Evolutionary conservation across 2,113 vertebrate species (phyloP).

Genomic region (Sander lucioperca): DNA sequence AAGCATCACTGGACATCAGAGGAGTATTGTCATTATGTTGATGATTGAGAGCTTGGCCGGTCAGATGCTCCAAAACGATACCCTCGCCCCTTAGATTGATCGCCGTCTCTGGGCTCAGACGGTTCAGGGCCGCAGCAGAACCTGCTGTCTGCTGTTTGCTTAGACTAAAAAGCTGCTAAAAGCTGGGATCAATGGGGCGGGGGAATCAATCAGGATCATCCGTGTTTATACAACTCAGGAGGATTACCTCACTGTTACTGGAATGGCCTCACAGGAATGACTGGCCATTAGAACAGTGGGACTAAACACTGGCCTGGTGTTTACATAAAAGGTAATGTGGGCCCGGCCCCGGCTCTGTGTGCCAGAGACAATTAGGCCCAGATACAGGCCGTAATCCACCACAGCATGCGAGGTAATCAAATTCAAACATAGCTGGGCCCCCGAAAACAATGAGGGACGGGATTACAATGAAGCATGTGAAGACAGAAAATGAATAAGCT

Average conservation of each 20-base stretch:
- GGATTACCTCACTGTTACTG: conserved; percentile 81
- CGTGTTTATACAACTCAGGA: conserved; percentile 76
- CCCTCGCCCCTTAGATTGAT: conserved; percentile 45
- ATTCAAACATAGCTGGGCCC: conserved; percentile 54
- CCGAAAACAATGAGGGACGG: conserved; percentile 56
- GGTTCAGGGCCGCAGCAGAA: conserved; percentile 43
- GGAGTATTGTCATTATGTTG: background rate
- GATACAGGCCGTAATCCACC: conserved; percentile 58
- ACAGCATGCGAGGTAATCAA: conserved; percentile 43
- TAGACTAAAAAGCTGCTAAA: conserved; percentile 74
- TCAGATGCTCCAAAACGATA: background rate
- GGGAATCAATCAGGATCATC: conserved; percentile 78
- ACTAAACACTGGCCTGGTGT: conserved; percentile 68
- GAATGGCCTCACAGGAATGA: conserved; percentile 69
- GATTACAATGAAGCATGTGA: conserved; percentile 36
- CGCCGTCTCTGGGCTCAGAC: conserved; percentile 44
- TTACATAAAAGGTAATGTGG: conserved; percentile 71
- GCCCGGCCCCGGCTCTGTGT: conserved; percentile 43
- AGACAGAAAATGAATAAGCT: conserved; percentile 53
- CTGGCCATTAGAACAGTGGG: conserved; percentile 64
- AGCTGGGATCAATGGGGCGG: conserved; percentile 72
- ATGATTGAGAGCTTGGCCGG: background rate
- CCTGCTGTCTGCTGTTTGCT: conserved; percentile 65
- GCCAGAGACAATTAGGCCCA: conserved; percentile 70
- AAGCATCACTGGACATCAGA: background rate